Base-by-base conservation (phyloP, 2,888 invertebrate genomes). In the Scaptomyza caliginosa region DNA sequence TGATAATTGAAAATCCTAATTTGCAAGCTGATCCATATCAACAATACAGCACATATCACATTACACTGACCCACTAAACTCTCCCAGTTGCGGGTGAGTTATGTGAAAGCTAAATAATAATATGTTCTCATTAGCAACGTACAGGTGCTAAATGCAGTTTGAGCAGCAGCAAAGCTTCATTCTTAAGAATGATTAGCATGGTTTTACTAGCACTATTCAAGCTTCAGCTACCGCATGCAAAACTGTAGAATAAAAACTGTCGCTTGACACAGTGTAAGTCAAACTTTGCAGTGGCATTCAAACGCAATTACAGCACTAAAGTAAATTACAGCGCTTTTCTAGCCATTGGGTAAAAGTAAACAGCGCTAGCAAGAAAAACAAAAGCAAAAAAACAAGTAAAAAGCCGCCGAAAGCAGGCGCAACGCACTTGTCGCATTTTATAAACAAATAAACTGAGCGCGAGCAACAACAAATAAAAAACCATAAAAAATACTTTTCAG, bases 101-200 rank as follows among this genome's bases (percentile, higher is more conserved):
- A 19, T 48, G 76, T 65, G 84, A 82, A 82, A 80, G 76, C 67
- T 60, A 32, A 38, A 56, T 38, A 43, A 34, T 46, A 58, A 58
- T 7, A 32, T 62, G 38, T 21, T 23, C 2, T 43, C 21, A 46
- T 50, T 56, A 67, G 43, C 40, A 30, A 13, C 5, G 8, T 13
- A 13, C 19, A 40, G 26, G 38, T 40, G 24, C 32, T n/a, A 45
- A 23, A 11, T 38, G 7, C 52, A 55, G 42, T 60, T 55, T 46
- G 52, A 28, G 11, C 13, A 36, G 42, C 19, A 1, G n/a, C 13
- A 13, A 32, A 19, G n/a, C 6, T 26, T 13, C 43, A 4, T 28
- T 56, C 10, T 17, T 8, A 2, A 19, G 19, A 40, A 7, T 16
- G 11, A 21, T 21, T 10, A 6, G n/a, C 28, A 19, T 8, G 13